A percentile compares a stretch with the other conserved stretches of the same genome.
Evolutionary conservation across 30 jellyfish, hydroid and myxozoan genomes (phyloP).

Genomic region (Morbakka virulenta): DNA sequence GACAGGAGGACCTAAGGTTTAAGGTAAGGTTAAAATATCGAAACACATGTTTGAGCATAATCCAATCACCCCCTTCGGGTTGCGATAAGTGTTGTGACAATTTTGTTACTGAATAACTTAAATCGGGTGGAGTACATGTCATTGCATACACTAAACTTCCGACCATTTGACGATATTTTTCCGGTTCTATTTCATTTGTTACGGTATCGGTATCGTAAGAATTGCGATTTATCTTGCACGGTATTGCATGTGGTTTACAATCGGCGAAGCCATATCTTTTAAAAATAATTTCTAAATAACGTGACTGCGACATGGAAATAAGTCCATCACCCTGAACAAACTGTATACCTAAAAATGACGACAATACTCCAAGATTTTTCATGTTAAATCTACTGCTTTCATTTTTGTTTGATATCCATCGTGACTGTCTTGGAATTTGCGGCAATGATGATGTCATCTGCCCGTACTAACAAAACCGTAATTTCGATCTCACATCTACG

Average conservation of each 20-base stretch:
- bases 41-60: constrained; percentile 22
- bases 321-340: background rate
- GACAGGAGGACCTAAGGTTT: too few relatives aligned
- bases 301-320: constrained; percentile 28
- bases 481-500: background rate
- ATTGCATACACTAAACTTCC: too few relatives aligned
- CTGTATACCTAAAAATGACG: constrained; percentile 49
- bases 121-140: constrained; percentile 20
- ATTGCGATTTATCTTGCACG: constrained; percentile 1
- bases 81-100: constrained; percentile 17
- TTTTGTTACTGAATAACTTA: constrained; percentile 16
- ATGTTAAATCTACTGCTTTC: constrained; percentile 2
- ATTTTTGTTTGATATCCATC: background rate
- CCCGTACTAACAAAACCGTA: constrained; percentile 10
- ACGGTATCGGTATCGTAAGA: background rate
- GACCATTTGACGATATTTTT: background rate
- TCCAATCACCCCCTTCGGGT: constrained; percentile 3
- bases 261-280: background rate
- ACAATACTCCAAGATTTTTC: constrained; percentile 50
- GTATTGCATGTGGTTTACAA: constrained; percentile 36
- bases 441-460: constrained; percentile 24
- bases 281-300: background rate
- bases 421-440: background rate
- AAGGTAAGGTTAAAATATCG: too few relatives aligned
- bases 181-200: background rate